Evolutionary conservation across 2,888 invertebrate species (phyloP).

Genomic region (Yponomeuta plumbellus): DNA sequence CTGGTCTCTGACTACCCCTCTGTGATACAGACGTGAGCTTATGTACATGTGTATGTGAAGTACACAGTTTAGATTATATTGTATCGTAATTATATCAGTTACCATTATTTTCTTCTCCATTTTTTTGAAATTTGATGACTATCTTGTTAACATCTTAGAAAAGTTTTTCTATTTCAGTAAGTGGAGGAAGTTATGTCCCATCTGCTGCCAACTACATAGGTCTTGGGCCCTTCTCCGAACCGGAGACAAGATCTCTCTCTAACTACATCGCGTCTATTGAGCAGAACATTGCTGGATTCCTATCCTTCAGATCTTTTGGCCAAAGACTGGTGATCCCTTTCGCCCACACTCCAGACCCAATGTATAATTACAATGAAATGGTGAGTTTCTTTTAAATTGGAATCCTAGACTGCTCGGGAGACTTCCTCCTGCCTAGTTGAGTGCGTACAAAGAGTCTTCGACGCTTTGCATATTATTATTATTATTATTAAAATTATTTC

Average conservation of each 20-base stretch:
- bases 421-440: no score
- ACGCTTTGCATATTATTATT: no score
- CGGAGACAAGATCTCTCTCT: slow-evolving; percentile 66
- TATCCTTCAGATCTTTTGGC: slow-evolving; percentile 81
- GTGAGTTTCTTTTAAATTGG: slow-evolving; percentile 32
- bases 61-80: no score
- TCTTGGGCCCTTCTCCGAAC: slow-evolving; percentile 73
- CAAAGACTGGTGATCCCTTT: slow-evolving; percentile 78
- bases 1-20: no score
- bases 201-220: slow-evolving; percentile 68
- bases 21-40: no score
- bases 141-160: no score
- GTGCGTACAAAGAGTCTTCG: no score
- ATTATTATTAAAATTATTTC: no score
- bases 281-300: slow-evolving; percentile 62
- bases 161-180: slow-evolving; percentile 39
- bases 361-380: slow-evolving; percentile 67
- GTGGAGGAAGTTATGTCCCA: slow-evolving; percentile 60
- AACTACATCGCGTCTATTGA: slow-evolving; percentile 58
- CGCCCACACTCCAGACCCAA: slow-evolving; percentile 59
- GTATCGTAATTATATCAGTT: no score
- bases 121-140: no score
- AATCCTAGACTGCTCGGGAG: not conserved
- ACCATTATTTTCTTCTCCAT: no score
- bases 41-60: no score